Percentiles rank a stretch among this genome's conserved stretches.
Evolutionary conservation across 2,113 vertebrate genomes (phyloP).

Genomic region (Psilopsiagon aurifrons): DNA sequence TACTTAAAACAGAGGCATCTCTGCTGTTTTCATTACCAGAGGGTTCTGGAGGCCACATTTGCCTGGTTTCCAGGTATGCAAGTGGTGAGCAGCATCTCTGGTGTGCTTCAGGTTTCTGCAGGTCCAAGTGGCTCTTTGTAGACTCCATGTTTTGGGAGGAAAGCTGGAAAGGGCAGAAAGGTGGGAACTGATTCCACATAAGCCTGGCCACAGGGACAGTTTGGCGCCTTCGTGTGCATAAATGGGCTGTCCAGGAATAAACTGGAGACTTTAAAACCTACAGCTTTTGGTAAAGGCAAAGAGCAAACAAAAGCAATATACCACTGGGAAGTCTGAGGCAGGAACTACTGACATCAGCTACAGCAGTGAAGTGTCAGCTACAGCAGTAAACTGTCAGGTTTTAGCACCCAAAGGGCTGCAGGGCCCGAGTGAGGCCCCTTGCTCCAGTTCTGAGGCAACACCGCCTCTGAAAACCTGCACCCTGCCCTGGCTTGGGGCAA

Average conservation of each 20-base stretch:
- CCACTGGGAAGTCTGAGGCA: background rate
- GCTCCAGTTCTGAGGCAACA: background rate
- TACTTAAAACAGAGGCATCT: background rate
- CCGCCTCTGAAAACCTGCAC: background rate
- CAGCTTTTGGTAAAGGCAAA: background rate
- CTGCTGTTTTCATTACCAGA: background rate
- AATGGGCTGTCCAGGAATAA: background rate
- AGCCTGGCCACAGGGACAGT: background rate
- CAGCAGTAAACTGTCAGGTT: background rate
- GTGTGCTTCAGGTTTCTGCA: background rate
- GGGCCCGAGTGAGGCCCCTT: background rate
- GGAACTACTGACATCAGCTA: background rate
- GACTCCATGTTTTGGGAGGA: background rate
- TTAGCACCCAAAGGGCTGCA: background rate
- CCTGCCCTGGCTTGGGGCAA: background rate
- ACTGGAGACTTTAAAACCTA: background rate
- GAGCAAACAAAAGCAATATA: background rate
- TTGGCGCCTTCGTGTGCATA: fast-evolving
- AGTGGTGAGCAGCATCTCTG: background rate
- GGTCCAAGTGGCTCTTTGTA: background rate
- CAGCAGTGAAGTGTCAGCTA: background rate
- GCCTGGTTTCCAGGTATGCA: background rate
- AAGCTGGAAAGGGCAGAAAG: background rate
- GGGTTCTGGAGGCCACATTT: background rate
- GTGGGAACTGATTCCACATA: background rate